A percentile compares a stretch with the other conserved stretches of the same genome.
These are phyloP conservation scores for Odontamblyopus lacepedii DNA, from an alignment of 2,797 vertebrate species.

Conservation along the genomic window DNA sequence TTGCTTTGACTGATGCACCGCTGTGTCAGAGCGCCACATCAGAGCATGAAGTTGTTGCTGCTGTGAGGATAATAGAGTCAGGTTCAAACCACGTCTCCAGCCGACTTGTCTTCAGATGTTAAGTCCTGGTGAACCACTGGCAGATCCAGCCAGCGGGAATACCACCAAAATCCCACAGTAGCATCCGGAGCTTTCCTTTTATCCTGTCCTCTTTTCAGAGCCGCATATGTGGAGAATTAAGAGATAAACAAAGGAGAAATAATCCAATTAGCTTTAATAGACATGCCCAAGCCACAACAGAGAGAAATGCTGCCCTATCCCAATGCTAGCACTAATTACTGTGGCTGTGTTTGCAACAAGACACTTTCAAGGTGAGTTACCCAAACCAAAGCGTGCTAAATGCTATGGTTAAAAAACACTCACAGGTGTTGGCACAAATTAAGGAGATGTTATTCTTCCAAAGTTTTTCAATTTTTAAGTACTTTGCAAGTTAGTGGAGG, in stretches of 20 bases:
- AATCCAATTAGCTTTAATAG: slow-evolving; percentile 70
- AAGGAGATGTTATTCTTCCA: neutral
- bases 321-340: slow-evolving; percentile 46
- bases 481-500: neutral
- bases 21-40: slow-evolving; percentile 27
- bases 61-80: slow-evolving; percentile 18
- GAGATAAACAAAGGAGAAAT: slow-evolving; percentile 67
- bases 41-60: slow-evolving; percentile 21
- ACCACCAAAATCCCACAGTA: slow-evolving; percentile 32
- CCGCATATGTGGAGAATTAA: slow-evolving; percentile 64
- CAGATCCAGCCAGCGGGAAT: slow-evolving; percentile 33
- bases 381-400: slow-evolving; percentile 7
- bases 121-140: slow-evolving; percentile 1
- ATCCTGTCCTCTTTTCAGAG: slow-evolving; percentile 28
- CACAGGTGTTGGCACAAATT: slow-evolving; percentile 14
- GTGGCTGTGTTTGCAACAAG: slow-evolving; percentile 39
- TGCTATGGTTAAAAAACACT: slow-evolving; percentile 18
- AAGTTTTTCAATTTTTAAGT: neutral
- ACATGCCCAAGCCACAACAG: slow-evolving; percentile 38
- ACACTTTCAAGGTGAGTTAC: slow-evolving; percentile 47
- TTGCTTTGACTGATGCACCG: slow-evolving; percentile 16
- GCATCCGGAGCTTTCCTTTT: slow-evolving; percentile 24
- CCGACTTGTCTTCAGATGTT: slow-evolving; percentile 30
- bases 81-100: slow-evolving; percentile 31
- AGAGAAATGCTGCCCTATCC: slow-evolving; percentile 46